These are phyloP conservation scores for Monochamus alternatus DNA, from an alignment of 2,888 invertebrate species.

Conservation along the genomic window DNA sequence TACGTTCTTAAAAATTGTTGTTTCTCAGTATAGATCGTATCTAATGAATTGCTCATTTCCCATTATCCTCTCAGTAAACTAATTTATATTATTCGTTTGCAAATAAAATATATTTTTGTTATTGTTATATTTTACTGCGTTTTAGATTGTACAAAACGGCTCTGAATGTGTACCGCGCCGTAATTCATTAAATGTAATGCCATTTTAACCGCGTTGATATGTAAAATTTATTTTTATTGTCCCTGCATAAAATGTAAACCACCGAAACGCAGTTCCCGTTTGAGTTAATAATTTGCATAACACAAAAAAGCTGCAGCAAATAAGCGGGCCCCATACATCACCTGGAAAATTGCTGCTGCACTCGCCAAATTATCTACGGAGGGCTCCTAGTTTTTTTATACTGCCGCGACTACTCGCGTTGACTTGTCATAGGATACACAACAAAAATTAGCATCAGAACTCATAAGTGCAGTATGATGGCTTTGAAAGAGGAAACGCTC, in stretches of 20 bases:
- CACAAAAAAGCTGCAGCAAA: neutral
- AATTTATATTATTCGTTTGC: too few relatives aligned
- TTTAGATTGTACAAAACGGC: neutral
- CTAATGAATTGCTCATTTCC: too few relatives aligned
- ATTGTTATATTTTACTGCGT: neutral
- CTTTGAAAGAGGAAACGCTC: too few relatives aligned
- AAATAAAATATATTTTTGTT: neutral
- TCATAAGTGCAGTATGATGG: too few relatives aligned
- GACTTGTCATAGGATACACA: neutral
- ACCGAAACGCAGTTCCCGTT: neutral
- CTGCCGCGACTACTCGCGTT: neutral
- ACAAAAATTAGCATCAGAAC: neutral
- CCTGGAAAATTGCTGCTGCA: neutral
- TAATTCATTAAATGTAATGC: neutral
- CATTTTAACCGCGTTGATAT: neutral
- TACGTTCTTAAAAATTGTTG: too few relatives aligned
- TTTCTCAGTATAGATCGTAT: too few relatives aligned
- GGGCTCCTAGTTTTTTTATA: neutral
- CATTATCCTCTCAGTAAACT: too few relatives aligned
- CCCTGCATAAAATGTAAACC: neutral
- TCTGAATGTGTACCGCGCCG: neutral
- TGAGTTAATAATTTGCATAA: neutral
- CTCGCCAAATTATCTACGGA: neutral
- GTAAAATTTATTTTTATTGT: neutral
- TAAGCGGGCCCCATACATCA: neutral